Percentiles rank a stretch among this genome's conserved stretches.
phyloP scores from a whole-genome alignment of 2,888 invertebrate genomes.

The Lasius platythorax region DNA sequence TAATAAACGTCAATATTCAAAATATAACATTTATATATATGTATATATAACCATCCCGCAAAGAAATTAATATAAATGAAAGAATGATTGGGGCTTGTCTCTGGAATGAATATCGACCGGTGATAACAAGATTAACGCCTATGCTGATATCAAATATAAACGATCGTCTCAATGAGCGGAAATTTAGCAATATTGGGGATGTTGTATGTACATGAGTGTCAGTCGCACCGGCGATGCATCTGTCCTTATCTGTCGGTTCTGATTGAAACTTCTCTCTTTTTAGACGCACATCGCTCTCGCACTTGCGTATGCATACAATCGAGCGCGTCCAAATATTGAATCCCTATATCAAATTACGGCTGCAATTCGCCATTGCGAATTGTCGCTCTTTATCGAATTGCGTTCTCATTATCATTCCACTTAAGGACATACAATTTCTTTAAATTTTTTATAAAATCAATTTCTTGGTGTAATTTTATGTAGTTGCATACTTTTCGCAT shows the following conservation, averaged over 20 bases:
- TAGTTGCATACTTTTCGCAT: constrained; percentile 27
- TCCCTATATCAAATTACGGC: constrained; percentile 23
- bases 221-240: constrained; percentile 32
- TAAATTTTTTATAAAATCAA: constrained; percentile 18
- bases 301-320: constrained; percentile 48
- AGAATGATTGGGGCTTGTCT: constrained; percentile 13
- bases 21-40: too few relatives aligned
- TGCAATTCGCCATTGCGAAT: constrained; percentile 5
- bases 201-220: constrained; percentile 44
- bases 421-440: background rate
- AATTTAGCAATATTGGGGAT: constrained; percentile 51
- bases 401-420: constrained; percentile 1
- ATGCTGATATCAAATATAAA: constrained; percentile 36
- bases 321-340: constrained; percentile 33
- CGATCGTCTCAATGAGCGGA: constrained; percentile 44
- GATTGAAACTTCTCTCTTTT: constrained; percentile 52
- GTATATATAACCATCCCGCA: background rate
- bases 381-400: background rate
- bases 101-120: constrained; percentile 11
- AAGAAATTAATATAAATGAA: constrained; percentile 33
- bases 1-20: too few relatives aligned
- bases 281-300: constrained; percentile 21
- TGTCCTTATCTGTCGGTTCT: constrained; percentile 41
- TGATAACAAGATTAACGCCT: constrained; percentile 45
- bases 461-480: background rate